Base-by-base conservation (phyloP, 1,140 invertebrate genomes). In the Drosophila ficusphila region DNA sequence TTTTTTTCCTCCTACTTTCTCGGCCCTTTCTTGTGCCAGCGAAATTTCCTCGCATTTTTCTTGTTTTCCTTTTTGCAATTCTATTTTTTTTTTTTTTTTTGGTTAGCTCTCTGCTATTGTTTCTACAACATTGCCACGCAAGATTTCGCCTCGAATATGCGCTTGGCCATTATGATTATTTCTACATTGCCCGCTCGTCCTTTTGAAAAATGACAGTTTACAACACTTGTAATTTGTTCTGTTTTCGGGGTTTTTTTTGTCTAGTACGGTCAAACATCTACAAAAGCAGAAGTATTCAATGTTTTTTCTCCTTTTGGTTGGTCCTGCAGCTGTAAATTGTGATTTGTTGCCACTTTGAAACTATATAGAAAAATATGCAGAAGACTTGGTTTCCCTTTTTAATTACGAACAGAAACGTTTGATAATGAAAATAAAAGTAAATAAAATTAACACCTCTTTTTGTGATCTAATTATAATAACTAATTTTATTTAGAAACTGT, bases 131-230 rank as follows among this genome's bases (percentile, higher is more conserved):
- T 78, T 83, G 53, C 79, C 51, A 83, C 74, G 70, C 79, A 86
- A 86, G 77, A 86, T 86, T 86, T 86, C 82, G 49, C 73, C 81
- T 77, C 82, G 82, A 86, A 86, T 77, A 88, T 88, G 64, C 77
- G 82, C 74, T 82, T 36, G 60, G 46, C 69, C 74, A 86, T 86
- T 86, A 86, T 86, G 82, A 86, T 86, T 86, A 88, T 86, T 86
- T 81, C 72, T 65, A 86, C 76, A 85, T 85, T 85, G 71, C 75
- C 29, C 44, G 19, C 19, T 27, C 38, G 18, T 25, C 16, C 61
- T 41, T 52, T 81, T 89, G 85, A 89, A 89, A 89, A 89, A 89
- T 89, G 79, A 73, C 81, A 89, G 76, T 89, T 89, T 89, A 89
- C 85, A 89, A 89, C 85, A 78, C 53, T 76, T 89, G 85, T 81